Base-by-base conservation (phyloP, 53 echinoderm and acorn worm genomes). In the Mesocentrotus franciscanus region DNA sequence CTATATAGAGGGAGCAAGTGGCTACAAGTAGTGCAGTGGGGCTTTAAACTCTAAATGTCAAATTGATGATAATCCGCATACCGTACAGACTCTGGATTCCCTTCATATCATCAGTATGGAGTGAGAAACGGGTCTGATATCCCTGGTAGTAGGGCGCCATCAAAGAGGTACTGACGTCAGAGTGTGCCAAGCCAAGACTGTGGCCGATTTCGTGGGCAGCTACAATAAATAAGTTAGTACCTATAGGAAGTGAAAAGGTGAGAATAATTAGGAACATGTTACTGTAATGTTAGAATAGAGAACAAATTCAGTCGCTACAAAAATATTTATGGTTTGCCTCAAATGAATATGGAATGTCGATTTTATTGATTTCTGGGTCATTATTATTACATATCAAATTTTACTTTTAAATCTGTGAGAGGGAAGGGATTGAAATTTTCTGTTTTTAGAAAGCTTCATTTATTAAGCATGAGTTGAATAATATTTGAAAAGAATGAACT, bases 101-200 rank as follows among this genome's bases (percentile, higher is more conserved):
- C 34, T 64, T 74, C 61, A 98, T 84, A 78, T 99, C 99, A 90
- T 99, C 99, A 20, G 12, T 62, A 9, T 96, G 96, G 58, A 96
- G 94, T 74, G 29, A 60, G 81, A 97, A 97, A 20, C 89, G 92
- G 56, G 93, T 84, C 29, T 92, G 93, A 95, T 97, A 98, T 18
- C 97, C 98, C 66, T 97, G 98, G 95, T 98, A 99, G 93, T 97
- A 97, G 74, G 99, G 99, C 56, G 98, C 99, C 99, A 99, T 99
- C 95, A 99, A 93, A 26, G 99, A 96, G 17, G 79, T 90, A 29
- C 79, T 81, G 8, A 96, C 96, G 15, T 96, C 97, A 62, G 99
- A 99, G 71, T 99, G 99, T 22, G 97, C 99, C 42, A 99, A 92
- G 10, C 99, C 99, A 16, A 99, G 96, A 71, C 99, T 99, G 97